Base-by-base conservation (phyloP, 2,113 vertebrate species). In the Mirounga angustirostris region DNA sequence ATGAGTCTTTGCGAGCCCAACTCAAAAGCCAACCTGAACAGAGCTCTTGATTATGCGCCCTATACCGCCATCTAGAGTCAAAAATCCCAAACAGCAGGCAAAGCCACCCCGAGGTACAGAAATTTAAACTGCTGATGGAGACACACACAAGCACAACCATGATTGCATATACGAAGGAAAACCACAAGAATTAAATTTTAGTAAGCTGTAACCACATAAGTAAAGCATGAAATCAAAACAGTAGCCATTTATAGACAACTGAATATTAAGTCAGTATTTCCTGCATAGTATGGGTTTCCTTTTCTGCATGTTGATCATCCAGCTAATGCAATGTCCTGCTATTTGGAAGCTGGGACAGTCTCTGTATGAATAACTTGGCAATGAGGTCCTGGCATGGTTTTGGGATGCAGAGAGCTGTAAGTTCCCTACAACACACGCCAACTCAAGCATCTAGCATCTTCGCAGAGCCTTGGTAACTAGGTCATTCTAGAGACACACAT, bases 61-160 rank as follows among this genome's bases (percentile, higher is more conserved):
- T 54, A 13, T 24, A 18, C 46, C 3, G 19, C 78, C 92, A 15
- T 18, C 65, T n/a, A 67, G 30, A 67, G 65, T 67, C 30, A 1
- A 46, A n/a, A 69, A 14, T 59, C 46, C 43, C 65, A 80, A 96
- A 91, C 13, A 28, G 73, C 69, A 88, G 56, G 61, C 65, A 46
- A 78, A 79, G 33, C 2, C 69, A 46, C 54, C 11, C 56, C 2
- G 36, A 80, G 58, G 40, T 28, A 3, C 0, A 28, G 1, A 63
- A 71, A 63, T 67, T 4, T 50, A 43, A 43, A 58, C 10, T 33
- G 50, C 24, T 43, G 43, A 71, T 7, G 7, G 33, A 36, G 12
- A 2, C 43, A 58, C 26, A 21, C 0, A 7, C 0, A 54, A 83
- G n/a, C 26, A 52, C 33, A 54, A 11, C 4, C 26, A 43, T 16